A percentile compares a stretch with the other conserved stretches of the same genome.
These are phyloP conservation scores for Cryptus armator DNA, from an alignment of 2,888 invertebrate genomes.

Conservation along the genomic window DNA sequence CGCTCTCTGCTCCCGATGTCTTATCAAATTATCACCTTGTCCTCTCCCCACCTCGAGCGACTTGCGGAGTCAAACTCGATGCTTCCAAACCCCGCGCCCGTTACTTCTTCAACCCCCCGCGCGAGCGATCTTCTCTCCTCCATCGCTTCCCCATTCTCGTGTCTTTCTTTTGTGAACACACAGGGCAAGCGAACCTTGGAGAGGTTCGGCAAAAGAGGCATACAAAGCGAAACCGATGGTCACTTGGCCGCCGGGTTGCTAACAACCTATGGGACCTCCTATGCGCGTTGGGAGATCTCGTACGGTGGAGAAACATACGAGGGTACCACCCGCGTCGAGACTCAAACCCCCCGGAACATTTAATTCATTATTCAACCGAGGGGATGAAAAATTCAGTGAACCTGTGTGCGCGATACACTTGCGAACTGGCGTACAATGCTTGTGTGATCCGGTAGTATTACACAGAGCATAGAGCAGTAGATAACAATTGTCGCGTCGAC, in stretches of 20 bases:
- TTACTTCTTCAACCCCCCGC: background rate
- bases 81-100: background rate
- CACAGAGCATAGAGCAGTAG: conserved; percentile 20
- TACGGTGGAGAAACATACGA: conserved; percentile 68
- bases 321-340: conserved; percentile 69
- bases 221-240: conserved; percentile 79
- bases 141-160: conserved; percentile 23
- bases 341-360: conserved; percentile 80
- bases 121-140: conserved; percentile 33
- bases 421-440: background rate
- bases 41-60: conserved; percentile 65
- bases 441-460: conserved; percentile 8
- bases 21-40: conserved; percentile 85
- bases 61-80: conserved; percentile 20
- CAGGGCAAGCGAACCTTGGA: conserved; percentile 44
- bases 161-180: conserved; percentile 52
- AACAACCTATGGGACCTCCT: conserved; percentile 81
- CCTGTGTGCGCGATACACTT: background rate
- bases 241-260: conserved; percentile 79
- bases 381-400: conserved; percentile 82
- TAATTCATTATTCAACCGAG: conserved; percentile 84
- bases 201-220: conserved; percentile 73
- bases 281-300: conserved; percentile 58
- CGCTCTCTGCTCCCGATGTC: conserved; percentile 82
- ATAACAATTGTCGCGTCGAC: conserved; percentile 57